These are phyloP conservation scores for Xestia c-nigrum DNA, from an alignment of 2,888 invertebrate species.

Conservation along the genomic window DNA sequence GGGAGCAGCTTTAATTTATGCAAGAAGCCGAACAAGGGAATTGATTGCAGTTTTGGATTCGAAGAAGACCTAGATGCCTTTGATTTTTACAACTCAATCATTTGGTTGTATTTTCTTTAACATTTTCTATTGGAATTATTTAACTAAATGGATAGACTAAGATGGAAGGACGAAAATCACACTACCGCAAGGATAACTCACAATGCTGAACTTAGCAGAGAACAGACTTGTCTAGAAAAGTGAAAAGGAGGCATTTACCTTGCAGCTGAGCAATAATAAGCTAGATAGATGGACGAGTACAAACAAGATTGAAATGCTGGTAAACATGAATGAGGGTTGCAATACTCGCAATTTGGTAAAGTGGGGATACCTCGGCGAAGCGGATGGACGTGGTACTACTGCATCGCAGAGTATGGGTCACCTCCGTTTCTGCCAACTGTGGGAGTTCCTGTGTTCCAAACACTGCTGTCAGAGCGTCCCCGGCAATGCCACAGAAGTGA, in stretches of 20 bases:
- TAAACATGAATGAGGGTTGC: not conserved
- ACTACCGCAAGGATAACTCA: not conserved
- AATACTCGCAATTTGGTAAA: not conserved
- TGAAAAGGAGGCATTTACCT: not conserved
- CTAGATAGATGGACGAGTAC: not conserved
- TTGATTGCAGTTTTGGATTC: conserved; percentile 4
- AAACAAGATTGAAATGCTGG: not conserved
- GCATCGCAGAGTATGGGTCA: not conserved
- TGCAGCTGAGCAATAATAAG: not conserved
- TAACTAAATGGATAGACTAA: not conserved
- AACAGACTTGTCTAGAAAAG: not conserved
- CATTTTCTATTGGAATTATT: not conserved
- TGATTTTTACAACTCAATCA: not conserved
- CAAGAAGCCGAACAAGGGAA: not conserved
- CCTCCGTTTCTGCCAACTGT: not conserved
- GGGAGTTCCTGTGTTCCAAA: not conserved
- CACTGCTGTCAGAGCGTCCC: not conserved
- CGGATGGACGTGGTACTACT: not conserved
- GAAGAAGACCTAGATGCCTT: not conserved
- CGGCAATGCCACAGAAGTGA: not conserved
- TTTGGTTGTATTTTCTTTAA: not conserved
- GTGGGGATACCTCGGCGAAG: not conserved
- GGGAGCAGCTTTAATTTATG: not conserved
- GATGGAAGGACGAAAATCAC: not conserved
- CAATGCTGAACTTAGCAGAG: not conserved